Percentiles rank a stretch among this genome's conserved stretches.
phyloP scores from a whole-genome alignment of 2,113 vertebrate species.

The Marmota flaviventris region DNA sequence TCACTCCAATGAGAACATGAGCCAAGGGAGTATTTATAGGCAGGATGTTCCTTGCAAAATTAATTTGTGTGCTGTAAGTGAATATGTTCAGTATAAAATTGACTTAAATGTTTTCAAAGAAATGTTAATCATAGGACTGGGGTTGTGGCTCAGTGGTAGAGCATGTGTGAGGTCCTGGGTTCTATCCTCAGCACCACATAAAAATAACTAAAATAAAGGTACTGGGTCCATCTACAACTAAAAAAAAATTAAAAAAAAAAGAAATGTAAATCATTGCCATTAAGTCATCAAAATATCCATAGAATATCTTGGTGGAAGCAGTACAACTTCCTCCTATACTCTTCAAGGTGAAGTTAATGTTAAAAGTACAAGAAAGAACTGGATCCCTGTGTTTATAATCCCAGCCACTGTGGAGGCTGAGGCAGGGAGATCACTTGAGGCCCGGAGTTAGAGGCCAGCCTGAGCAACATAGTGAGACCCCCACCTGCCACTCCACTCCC shows the following conservation, averaged over 20 bases:
- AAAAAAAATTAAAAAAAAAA: not conserved
- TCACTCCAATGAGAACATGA: conserved; percentile 19
- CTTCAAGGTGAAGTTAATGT: not conserved
- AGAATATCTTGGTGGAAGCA: not conserved
- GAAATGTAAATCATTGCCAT: not conserved
- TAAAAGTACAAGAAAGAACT: not conserved
- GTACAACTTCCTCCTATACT: not conserved
- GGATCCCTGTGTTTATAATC: not conserved
- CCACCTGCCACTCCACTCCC: not conserved
- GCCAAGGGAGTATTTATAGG: not conserved
- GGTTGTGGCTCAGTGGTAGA: too few species aligned
- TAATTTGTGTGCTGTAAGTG: not conserved
- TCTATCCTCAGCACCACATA: too few species aligned
- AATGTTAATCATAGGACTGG: not conserved
- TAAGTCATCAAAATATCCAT: not conserved
- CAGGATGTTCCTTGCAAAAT: not conserved
- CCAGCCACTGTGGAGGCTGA: not conserved
- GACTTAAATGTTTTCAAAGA: not conserved
- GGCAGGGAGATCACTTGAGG: not conserved
- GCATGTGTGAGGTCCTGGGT: too few species aligned
- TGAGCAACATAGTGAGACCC: not conserved
- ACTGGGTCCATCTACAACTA: too few species aligned
- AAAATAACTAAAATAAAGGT: too few species aligned
- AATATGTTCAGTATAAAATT: not conserved
- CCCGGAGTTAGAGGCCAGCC: not conserved